Evolutionary conservation across 1,140 invertebrate genomes (phyloP).

Genomic region (Sminthurides bifidus): DNA sequence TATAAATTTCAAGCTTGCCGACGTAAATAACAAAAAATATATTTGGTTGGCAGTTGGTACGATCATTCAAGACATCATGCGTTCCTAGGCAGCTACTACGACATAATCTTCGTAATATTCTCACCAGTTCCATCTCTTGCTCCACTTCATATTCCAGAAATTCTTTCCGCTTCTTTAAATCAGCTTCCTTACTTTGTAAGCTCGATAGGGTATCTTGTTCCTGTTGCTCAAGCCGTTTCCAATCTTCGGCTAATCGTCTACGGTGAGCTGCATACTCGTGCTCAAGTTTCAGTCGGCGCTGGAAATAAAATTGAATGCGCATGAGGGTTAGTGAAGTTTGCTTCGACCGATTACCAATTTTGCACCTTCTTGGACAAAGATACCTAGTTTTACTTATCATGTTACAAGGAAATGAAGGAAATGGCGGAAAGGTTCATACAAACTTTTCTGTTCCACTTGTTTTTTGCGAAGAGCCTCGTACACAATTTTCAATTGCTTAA

Average conservation of each 20-base stretch:
- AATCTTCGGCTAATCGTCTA: constrained; percentile 42
- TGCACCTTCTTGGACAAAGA: too few species aligned
- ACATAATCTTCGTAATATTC: not conserved
- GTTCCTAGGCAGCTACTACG: not conserved
- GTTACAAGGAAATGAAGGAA: too few species aligned
- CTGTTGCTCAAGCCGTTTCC: constrained; percentile 41
- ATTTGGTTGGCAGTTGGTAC: too few species aligned
- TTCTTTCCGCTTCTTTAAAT: constrained; percentile 43
- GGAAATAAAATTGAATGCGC: constrained; percentile 13
- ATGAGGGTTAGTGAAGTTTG: too few species aligned
- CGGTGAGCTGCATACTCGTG: constrained; percentile 47
- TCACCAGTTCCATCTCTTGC: constrained; percentile 36
- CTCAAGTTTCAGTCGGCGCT: constrained; percentile 45
- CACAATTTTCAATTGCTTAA: too few species aligned
- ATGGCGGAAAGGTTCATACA: too few species aligned
- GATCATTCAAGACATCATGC: not conserved
- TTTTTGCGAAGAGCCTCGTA: too few species aligned
- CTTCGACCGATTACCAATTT: too few species aligned
- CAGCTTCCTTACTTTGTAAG: constrained; percentile 39
- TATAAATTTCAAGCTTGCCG: too few species aligned
- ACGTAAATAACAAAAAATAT: too few species aligned
- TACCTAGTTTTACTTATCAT: too few species aligned
- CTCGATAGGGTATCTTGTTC: constrained; percentile 40
- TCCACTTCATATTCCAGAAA: constrained; percentile 41
- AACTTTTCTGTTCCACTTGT: too few species aligned